phyloP scores from a whole-genome alignment of 2,888 invertebrate species.

The Andrena marginata region DNA sequence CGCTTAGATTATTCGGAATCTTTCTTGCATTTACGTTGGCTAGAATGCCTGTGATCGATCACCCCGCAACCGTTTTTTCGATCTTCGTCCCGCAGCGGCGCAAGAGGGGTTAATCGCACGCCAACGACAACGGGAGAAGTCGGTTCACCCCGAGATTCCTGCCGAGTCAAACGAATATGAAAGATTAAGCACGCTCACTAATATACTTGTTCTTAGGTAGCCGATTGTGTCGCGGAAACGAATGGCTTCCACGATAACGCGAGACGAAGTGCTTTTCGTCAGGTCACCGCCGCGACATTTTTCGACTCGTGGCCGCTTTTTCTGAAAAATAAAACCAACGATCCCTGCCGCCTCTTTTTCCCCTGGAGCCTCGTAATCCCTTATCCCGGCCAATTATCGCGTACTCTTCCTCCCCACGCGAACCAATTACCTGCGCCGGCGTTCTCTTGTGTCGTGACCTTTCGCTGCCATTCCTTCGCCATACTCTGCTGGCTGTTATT shows the following conservation, averaged over 20 bases:
- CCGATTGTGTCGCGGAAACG: constrained; percentile 75
- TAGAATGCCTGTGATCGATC: constrained; percentile 27
- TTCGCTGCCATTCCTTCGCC: constrained; percentile 50
- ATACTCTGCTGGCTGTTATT: constrained; percentile 44
- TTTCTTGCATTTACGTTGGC: neutral
- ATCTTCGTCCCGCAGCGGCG: constrained; percentile 6
- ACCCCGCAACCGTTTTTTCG: constrained; percentile 19
- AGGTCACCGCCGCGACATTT: constrained; percentile 60
- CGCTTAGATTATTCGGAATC: neutral
- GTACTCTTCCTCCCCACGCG: constrained; percentile 58
- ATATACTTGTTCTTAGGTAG: constrained; percentile 72
- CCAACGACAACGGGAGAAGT: constrained; percentile 15
- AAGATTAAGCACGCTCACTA: constrained; percentile 72
- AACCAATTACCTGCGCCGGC: constrained; percentile 53
- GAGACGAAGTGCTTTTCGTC: constrained; percentile 75
- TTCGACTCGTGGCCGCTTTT: constrained; percentile 24
- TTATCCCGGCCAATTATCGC: constrained; percentile 59
- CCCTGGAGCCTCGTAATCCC: constrained; percentile 43
- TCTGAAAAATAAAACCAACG: constrained; percentile 28
- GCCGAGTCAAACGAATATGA: constrained; percentile 70
- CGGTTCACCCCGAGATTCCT: constrained; percentile 46
- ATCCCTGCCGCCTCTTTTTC: constrained; percentile 27
- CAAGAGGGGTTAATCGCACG: constrained; percentile 13
- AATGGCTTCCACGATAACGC: constrained; percentile 72
- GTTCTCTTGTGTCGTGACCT: constrained; percentile 46